A percentile compares a stretch with the other conserved stretches of the same genome.
Conservation (phyloP, 2,113 vertebrate genomes). For the Acrocephalus kingi region DNA sequence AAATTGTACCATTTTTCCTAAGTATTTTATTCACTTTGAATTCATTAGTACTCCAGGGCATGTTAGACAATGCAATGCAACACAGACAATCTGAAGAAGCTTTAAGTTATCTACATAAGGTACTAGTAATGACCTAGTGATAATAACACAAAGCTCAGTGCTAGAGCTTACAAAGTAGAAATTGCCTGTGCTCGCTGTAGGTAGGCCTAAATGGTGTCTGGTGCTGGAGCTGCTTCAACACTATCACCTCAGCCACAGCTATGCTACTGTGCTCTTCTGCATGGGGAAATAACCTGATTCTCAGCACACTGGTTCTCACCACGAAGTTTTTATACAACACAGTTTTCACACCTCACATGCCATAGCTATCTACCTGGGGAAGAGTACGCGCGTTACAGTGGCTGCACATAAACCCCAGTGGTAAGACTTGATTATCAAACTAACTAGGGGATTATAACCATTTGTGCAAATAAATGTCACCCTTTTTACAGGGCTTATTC, state of each 20-base stretch:
- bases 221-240: background rate
- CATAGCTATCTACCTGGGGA: background rate
- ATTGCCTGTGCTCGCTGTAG: background rate
- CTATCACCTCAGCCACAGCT: background rate
- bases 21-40: background rate
- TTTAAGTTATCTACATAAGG: background rate
- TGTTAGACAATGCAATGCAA: background rate
- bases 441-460: accelerated
- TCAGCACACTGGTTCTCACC: background rate
- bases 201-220: background rate
- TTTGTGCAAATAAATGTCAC: background rate
- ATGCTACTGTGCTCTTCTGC: background rate
- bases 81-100: background rate
- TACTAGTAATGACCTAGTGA: background rate
- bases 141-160: background rate
- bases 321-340: background rate
- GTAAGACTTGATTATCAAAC: background rate
- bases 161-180: background rate
- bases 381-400: background rate
- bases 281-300: background rate
- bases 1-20: background rate
- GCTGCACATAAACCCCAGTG: background rate
- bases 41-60: background rate
- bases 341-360: background rate
- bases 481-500: background rate